These are phyloP conservation scores for Salmo trutta DNA, from an alignment of 2,797 vertebrate genomes.

Conservation along the genomic window DNA sequence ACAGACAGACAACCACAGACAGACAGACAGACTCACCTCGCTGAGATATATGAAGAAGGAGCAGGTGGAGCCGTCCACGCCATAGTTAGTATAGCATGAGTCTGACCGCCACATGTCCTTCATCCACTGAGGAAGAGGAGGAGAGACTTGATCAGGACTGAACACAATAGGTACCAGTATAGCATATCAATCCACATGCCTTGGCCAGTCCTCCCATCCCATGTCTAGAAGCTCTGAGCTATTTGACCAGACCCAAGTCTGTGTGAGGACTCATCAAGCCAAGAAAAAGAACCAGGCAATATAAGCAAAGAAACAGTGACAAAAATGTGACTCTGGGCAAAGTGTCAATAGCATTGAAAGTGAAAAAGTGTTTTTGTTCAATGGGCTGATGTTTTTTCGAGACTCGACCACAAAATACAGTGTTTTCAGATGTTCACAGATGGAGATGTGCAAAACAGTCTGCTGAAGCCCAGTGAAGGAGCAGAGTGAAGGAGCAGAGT, in stretches of 20 bases:
- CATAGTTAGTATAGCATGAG: conserved; percentile 90
- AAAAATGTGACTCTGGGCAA: neutral
- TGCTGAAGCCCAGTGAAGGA: neutral
- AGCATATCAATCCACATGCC: neutral
- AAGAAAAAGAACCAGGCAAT: neutral
- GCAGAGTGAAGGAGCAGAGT: too few species aligned
- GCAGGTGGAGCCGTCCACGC: conserved; percentile 97
- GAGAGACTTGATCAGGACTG: neutral
- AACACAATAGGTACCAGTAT: neutral
- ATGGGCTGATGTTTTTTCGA: neutral
- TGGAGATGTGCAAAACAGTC: neutral
- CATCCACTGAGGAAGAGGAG: conserved; percentile 88
- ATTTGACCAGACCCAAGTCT: neutral
- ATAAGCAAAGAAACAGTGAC: neutral
- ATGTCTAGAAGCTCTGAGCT: neutral
- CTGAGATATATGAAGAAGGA: conserved; percentile 99
- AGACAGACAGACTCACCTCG: conserved; percentile 81
- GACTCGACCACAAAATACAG: neutral
- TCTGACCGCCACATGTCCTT: conserved; percentile 99
- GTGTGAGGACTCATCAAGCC: neutral
- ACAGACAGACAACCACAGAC: neutral
- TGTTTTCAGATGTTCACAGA: neutral
- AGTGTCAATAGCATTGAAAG: neutral
- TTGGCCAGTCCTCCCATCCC: neutral
- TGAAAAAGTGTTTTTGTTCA: neutral